phyloP scores from a whole-genome alignment of 2,797 vertebrate genomes.

The Rhinichthys osculus region DNA sequence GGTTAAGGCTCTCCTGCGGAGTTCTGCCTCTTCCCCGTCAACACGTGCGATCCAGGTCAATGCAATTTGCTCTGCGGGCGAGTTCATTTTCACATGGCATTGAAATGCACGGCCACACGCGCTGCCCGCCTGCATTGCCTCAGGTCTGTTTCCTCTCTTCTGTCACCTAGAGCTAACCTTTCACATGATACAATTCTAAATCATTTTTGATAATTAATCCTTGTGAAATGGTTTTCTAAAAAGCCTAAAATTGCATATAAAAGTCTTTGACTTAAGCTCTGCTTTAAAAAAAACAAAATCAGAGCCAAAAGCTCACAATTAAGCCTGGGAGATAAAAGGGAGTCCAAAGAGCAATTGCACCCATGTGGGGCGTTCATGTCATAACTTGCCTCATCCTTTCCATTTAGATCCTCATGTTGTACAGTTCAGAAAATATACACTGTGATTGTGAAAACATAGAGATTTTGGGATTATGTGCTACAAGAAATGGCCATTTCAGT shows the following conservation, averaged over 20 bases:
- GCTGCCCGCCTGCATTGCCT: conserved; percentile 53
- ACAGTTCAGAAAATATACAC: conserved; percentile 48
- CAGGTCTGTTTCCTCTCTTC: conserved; percentile 63
- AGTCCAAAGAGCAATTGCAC: conserved; percentile 43
- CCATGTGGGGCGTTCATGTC: conserved; percentile 51
- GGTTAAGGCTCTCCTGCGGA: conserved; percentile 58
- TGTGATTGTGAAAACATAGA: not conserved
- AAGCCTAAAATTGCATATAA: conserved; percentile 66
- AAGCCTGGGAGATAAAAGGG: conserved; percentile 47
- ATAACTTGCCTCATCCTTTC: conserved; percentile 50
- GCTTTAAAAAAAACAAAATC: conserved; percentile 54
- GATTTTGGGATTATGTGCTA: not conserved
- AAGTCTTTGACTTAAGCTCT: conserved; percentile 64
- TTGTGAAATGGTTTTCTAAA: conserved; percentile 67
- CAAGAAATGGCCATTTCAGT: not conserved
- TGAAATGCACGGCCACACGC: conserved; percentile 62
- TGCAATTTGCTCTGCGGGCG: conserved; percentile 67
- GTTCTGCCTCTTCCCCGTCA: conserved; percentile 60
- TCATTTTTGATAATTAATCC: conserved; percentile 72
- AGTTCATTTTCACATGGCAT: conserved; percentile 68
- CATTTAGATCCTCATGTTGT: conserved; percentile 47
- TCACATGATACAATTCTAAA: conserved; percentile 69
- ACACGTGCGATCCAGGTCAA: conserved; percentile 65
- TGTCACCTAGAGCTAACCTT: conserved; percentile 68
- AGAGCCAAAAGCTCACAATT: conserved; percentile 63